Conservation (phyloP, 2,113 vertebrate genomes). For the Myiagra hebetior region DNA sequence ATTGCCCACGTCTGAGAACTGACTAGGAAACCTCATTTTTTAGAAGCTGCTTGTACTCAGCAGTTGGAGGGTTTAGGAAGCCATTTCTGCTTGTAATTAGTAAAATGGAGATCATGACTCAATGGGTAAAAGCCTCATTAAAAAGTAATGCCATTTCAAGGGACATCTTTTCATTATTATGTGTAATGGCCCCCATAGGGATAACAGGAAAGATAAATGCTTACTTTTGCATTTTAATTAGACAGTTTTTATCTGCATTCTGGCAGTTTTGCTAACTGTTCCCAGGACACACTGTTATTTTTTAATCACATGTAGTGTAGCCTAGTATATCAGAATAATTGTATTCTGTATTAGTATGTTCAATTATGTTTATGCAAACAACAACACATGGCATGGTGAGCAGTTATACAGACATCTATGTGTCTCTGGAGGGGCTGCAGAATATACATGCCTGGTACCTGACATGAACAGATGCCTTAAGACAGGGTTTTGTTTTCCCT, state of each 20-base stretch:
- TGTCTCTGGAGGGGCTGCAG: neutral
- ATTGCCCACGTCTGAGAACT: neutral
- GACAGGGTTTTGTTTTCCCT: neutral
- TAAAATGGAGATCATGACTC: constrained; percentile 24
- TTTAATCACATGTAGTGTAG: constrained; percentile 34
- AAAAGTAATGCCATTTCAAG: constrained; percentile 49
- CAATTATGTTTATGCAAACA: constrained; percentile 35
- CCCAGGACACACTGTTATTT: constrained; percentile 42
- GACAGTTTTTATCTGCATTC: constrained; percentile 48
- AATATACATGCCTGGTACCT: neutral
- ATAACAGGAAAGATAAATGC: constrained; percentile 50
- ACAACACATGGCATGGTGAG: neutral
- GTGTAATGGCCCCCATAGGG: constrained; percentile 17
- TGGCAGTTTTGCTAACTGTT: constrained; percentile 59
- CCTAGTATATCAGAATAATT: constrained; percentile 9
- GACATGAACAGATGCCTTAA: neutral
- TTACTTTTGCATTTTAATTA: constrained; percentile 47
- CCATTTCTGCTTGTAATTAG: constrained; percentile 50
- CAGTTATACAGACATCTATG: neutral
- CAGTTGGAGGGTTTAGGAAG: neutral
- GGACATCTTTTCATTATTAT: constrained; percentile 60
- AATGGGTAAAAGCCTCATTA: constrained; percentile 54
- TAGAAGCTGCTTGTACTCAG: neutral
- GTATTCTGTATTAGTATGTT: neutral
- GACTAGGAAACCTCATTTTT: neutral